Conservation (phyloP, 2,888 invertebrate species). For the Tetragnatha montana region DNA sequence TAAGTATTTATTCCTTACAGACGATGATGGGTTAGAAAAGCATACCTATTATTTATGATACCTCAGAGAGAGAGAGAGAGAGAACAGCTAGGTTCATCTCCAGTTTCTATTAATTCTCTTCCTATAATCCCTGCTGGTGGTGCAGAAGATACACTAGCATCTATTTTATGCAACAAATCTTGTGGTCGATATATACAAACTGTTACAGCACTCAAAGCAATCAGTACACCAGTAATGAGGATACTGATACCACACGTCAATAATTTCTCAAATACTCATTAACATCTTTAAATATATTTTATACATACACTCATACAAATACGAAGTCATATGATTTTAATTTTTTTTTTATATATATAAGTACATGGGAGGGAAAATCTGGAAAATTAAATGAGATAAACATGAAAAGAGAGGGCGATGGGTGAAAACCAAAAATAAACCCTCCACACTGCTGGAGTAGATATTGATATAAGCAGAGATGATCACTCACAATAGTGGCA, state of each 20-base stretch:
- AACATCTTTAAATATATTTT: slow-evolving; percentile 62
- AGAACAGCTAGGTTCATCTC: slow-evolving; percentile 64
- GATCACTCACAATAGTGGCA: slow-evolving; percentile 2
- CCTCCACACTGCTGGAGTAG: slow-evolving; percentile 55
- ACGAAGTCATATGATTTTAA: slow-evolving; percentile 55
- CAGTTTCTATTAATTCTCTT: slow-evolving; percentile 60
- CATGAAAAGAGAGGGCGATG: slow-evolving; percentile 17
- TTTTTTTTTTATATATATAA: slow-evolving; percentile 52
- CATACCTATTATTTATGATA: slow-evolving; percentile 62
- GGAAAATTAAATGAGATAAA: slow-evolving; percentile 4
- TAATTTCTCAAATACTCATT: slow-evolving; percentile 49
- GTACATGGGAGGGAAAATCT: slow-evolving; percentile 55
- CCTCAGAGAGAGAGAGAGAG: slow-evolving; percentile 47
- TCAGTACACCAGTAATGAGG: slow-evolving; percentile 59
- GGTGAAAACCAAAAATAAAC: slow-evolving; percentile 37
- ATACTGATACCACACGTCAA: slow-evolving; percentile 46
- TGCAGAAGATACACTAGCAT: slow-evolving; percentile 69
- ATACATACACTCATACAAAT: slow-evolving; percentile 59
- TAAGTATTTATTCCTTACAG: slow-evolving; percentile 51
- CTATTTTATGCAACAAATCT: slow-evolving; percentile 53
- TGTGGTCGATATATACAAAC: slow-evolving; percentile 64
- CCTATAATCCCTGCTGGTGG: slow-evolving; percentile 67
- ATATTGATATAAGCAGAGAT: slow-evolving; percentile 47
- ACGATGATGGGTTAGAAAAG: slow-evolving; percentile 64
- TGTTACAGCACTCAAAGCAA: slow-evolving; percentile 45